These are phyloP conservation scores for Psittacula cyanocephala DNA, from an alignment of 2,113 vertebrate genomes.

Conservation along the genomic window DNA sequence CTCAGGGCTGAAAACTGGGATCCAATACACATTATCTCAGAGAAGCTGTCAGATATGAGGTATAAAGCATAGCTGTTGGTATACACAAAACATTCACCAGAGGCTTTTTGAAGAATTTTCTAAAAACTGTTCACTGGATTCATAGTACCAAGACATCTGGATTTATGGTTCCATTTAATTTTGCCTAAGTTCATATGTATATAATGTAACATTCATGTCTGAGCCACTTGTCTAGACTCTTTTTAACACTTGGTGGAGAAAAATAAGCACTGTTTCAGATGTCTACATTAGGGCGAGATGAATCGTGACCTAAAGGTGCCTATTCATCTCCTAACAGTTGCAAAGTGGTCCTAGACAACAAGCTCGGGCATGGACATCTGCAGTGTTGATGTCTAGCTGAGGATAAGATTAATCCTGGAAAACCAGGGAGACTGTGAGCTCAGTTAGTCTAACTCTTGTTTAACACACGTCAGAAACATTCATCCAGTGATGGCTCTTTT, in stretches of 20 bases:
- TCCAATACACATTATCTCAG: not conserved
- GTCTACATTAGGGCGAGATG: not conserved
- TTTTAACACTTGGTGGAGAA: not conserved
- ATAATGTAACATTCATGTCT: not conserved
- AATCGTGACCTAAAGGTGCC: not conserved
- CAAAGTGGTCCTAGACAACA: not conserved
- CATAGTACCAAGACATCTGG: slow-evolving; percentile 1
- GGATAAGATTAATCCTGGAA: not conserved
- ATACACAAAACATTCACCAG: not conserved
- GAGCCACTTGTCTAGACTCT: slow-evolving; percentile 22
- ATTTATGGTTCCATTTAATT: not conserved
- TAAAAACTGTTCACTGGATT: not conserved
- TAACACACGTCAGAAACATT: not conserved
- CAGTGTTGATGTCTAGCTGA: not conserved
- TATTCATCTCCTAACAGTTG: not conserved
- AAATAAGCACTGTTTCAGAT: not conserved
- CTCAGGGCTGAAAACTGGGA: not conserved
- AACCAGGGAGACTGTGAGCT: not conserved
- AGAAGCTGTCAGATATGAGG: not conserved
- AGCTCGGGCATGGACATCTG: not conserved
- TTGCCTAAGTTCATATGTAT: not conserved
- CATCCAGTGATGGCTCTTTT: not conserved
- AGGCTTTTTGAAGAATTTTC: not conserved
- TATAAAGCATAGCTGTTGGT: not conserved
- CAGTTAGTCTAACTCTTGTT: not conserved